These are phyloP conservation scores for Orchesella flavescens DNA, from an alignment of 2,888 invertebrate species.

Conservation along the genomic window DNA sequence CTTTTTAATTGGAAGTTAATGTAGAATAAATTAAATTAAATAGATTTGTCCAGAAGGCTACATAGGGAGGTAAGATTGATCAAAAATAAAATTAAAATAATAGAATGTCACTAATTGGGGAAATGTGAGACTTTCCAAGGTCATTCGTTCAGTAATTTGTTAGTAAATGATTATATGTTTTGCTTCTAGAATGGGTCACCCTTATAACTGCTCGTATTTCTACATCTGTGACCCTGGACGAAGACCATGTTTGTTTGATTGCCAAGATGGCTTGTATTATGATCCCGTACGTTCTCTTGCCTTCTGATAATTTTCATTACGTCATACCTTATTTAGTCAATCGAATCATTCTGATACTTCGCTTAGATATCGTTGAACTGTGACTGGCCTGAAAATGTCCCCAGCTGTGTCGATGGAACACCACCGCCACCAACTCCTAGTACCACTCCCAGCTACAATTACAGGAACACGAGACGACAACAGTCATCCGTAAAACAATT, in stretches of 20 bases:
- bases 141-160: too few relatives aligned
- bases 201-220: conserved; percentile 25
- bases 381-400: conserved; percentile 24
- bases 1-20: too few relatives aligned
- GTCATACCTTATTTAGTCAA: too few relatives aligned
- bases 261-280: conserved; percentile 20
- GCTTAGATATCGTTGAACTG: conserved; percentile 23
- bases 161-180: too few relatives aligned
- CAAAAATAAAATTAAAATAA: too few relatives aligned
- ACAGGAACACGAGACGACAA: not conserved
- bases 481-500: not conserved
- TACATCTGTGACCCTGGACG: conserved; percentile 46
- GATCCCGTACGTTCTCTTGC: conserved; percentile 28
- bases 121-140: too few relatives aligned
- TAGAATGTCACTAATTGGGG: too few relatives aligned
- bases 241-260: conserved; percentile 35
- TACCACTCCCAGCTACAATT: not conserved
- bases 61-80: not conserved
- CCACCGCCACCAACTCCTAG: conserved; percentile 15
- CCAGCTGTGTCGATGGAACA: conserved; percentile 24
- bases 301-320: too few relatives aligned
- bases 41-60: conserved; percentile 47
- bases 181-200: conserved; percentile 17
- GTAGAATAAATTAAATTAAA: too few relatives aligned
- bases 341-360: too few relatives aligned